These are phyloP conservation scores for Leptopilina syphax DNA, from an alignment of 2,888 invertebrate genomes.

Conservation along the genomic window DNA sequence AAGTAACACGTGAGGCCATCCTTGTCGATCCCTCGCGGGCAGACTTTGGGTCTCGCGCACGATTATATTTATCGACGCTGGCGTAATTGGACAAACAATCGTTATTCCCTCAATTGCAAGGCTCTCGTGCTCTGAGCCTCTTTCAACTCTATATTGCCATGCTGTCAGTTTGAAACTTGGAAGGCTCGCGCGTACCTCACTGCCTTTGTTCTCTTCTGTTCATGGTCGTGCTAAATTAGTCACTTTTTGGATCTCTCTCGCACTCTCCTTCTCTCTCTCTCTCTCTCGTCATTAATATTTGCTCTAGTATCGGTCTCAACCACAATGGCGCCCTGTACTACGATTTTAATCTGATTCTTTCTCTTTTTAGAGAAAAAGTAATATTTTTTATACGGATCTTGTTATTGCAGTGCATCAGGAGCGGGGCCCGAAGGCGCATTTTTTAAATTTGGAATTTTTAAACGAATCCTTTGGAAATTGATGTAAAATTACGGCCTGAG, in stretches of 20 bases:
- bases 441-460: no score
- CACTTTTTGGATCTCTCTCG: neutral
- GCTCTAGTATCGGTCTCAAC: no score
- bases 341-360: no score
- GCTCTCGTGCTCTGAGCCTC: slow-evolving; percentile 34
- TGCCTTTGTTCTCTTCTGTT: slow-evolving; percentile 30
- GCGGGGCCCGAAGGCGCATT: no score
- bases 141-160: slow-evolving; percentile 6
- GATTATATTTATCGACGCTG: slow-evolving; percentile 43
- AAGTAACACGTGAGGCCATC: slow-evolving; percentile 12
- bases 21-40: slow-evolving; percentile 34
- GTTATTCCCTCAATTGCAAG: slow-evolving; percentile 39
- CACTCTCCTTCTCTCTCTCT: neutral
- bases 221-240: slow-evolving; percentile 24
- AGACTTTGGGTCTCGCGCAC: slow-evolving; percentile 34
- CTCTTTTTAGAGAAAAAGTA: no score
- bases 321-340: no score
- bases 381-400: no score
- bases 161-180: slow-evolving; percentile 19
- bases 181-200: slow-evolving; percentile 4
- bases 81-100: slow-evolving; percentile 53
- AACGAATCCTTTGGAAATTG: no score
- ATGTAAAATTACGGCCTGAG: no score
- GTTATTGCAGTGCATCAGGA: no score
- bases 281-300: neutral